These are phyloP conservation scores for Stratiolaelaps scimitus DNA, from an alignment of 1,140 invertebrate species.

Conservation along the genomic window DNA sequence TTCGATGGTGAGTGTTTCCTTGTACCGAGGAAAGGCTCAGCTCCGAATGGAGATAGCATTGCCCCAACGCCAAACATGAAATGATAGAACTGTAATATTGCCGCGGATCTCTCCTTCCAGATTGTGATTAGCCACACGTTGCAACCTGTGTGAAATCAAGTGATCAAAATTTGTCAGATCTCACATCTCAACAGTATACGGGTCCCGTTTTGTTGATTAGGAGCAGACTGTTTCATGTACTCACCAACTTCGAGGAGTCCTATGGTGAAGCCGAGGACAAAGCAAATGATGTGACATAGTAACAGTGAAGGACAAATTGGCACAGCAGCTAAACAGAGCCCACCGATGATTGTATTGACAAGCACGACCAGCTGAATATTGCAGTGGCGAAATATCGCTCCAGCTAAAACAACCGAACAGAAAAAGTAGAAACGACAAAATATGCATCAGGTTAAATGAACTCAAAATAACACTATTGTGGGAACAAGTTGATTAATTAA, in stretches of 20 bases:
- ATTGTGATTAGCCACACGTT: constrained; percentile 18
- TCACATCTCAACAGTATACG: too few relatives aligned
- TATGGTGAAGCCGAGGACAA: not conserved
- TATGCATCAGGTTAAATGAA: too few relatives aligned
- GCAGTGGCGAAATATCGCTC: not conserved
- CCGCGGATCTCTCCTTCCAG: constrained; percentile 5
- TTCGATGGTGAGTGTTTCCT: not conserved
- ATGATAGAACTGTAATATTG: constrained; percentile 19
- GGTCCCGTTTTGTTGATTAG: too few relatives aligned
- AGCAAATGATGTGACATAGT: not conserved
- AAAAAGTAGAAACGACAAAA: too few relatives aligned
- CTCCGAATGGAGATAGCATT: constrained; percentile 7
- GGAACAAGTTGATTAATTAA: not conserved
- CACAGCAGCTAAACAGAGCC: not conserved
- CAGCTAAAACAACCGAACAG: not conserved
- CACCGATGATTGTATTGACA: constrained; percentile 1
- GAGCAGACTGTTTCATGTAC: too few relatives aligned
- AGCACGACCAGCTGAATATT: not conserved
- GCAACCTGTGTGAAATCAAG: constrained; percentile 2
- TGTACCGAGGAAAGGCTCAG: constrained; percentile 2
- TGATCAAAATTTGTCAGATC: too few relatives aligned
- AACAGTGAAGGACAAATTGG: not conserved
- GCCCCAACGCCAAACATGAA: constrained; percentile 9
- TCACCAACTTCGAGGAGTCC: constrained; percentile 18
- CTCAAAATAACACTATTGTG: not conserved